A percentile compares a stretch with the other conserved stretches of the same genome.
phyloP scores from a whole-genome alignment of 2,888 invertebrate genomes.

The Neria commutata region DNA sequence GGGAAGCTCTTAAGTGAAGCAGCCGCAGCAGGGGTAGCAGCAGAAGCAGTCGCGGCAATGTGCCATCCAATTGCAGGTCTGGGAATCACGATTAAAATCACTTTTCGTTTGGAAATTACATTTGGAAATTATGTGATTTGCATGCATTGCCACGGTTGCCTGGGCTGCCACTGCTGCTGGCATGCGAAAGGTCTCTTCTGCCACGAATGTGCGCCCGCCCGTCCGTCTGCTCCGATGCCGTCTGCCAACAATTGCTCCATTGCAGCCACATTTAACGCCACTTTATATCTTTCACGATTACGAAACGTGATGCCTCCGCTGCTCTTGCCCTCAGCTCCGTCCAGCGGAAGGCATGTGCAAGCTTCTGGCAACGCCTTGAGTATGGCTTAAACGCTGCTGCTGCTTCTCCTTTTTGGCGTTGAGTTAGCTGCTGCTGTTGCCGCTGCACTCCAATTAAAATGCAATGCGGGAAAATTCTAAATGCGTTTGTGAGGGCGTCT shows the following conservation, averaged over 20 bases:
- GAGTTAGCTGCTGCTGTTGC: neutral
- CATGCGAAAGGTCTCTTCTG: neutral
- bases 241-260: neutral
- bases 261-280: neutral
- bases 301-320: neutral
- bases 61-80: conserved; percentile 5
- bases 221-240: neutral
- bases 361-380: too few species aligned
- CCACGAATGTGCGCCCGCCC: neutral
- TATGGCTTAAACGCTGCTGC: neutral
- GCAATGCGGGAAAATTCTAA: neutral
- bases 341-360: too few species aligned
- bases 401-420: neutral
- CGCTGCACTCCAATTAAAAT: neutral
- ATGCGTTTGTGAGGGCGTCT: neutral
- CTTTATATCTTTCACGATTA: neutral
- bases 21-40: neutral
- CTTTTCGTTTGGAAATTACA: conserved; percentile 46
- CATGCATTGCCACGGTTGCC: conserved; percentile 31
- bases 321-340: neutral
- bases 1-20: neutral
- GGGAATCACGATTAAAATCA: conserved; percentile 50
- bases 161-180: neutral
- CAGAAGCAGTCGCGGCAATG: neutral
- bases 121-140: conserved; percentile 45